Evolutionary conservation across 2,888 invertebrate genomes (phyloP).

Genomic region (Chloroclystis v-ata): DNA sequence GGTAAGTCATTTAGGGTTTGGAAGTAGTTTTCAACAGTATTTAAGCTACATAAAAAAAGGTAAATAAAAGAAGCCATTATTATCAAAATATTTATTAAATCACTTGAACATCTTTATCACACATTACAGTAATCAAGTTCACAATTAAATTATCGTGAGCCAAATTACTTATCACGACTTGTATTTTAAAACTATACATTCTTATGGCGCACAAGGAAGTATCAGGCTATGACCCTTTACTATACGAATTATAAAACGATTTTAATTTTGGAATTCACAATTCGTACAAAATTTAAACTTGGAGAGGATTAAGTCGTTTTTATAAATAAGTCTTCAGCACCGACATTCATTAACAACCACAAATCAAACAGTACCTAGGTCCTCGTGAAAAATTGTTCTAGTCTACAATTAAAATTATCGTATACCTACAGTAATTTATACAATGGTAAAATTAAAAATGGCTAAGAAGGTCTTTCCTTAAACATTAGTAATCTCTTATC

Average conservation of each 20-base stretch:
- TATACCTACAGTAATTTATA: constrained; percentile 30
- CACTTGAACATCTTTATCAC: constrained; percentile 47
- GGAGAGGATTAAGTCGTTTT: too few relatives aligned
- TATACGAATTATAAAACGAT: too few relatives aligned
- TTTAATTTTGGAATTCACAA: too few relatives aligned
- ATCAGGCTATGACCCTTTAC: too few relatives aligned
- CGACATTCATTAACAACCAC: too few relatives aligned
- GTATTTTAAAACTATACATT: too few relatives aligned
- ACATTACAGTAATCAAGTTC: constrained; percentile 57
- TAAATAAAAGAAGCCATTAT: constrained; percentile 19
- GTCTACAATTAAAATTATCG: constrained; percentile 20
- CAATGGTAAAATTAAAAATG: constrained; percentile 24
- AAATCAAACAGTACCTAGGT: too few relatives aligned
- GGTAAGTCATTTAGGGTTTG: constrained; percentile 21
- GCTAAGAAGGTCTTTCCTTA: constrained; percentile 24
- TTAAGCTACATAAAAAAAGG: constrained; percentile 8
- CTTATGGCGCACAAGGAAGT: too few relatives aligned
- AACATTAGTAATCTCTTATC: constrained; percentile 23
- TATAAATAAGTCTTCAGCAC: too few relatives aligned
- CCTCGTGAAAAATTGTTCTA: too few relatives aligned
- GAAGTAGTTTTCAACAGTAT: too few relatives aligned
- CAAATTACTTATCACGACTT: constrained; percentile 49
- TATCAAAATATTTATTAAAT: constrained; percentile 42
- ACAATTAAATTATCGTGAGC: constrained; percentile 66
- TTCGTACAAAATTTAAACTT: too few relatives aligned